phyloP scores from a whole-genome alignment of 2,888 invertebrate species.

The Hermaeophaga mercurialis region DNA sequence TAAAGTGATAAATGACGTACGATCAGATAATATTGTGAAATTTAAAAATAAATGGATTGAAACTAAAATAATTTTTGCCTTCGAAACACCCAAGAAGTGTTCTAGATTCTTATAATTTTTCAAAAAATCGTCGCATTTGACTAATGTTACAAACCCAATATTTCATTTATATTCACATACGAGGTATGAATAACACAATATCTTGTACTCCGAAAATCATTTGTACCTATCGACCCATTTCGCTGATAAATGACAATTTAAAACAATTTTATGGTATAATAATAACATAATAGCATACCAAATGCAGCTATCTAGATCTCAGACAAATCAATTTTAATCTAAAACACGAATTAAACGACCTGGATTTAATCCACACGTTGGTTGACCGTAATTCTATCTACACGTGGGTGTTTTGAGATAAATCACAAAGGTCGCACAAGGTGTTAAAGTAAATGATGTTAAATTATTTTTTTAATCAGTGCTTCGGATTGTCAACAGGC shows the following conservation, averaged over 20 bases:
- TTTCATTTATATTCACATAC: background rate
- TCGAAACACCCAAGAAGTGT: background rate
- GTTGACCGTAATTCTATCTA: slow-evolving; percentile 20
- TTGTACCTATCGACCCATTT: slow-evolving; percentile 27
- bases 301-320: slow-evolving; percentile 34
- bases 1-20: too few species aligned
- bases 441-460: slow-evolving; percentile 15
- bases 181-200: background rate
- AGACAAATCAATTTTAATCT: slow-evolving; percentile 34
- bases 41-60: too few species aligned
- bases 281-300: slow-evolving; percentile 28
- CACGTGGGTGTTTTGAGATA: slow-evolving; percentile 30
- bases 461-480: slow-evolving; percentile 17
- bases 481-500: background rate
- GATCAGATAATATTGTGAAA: too few species aligned
- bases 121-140: background rate
- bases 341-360: slow-evolving; percentile 38
- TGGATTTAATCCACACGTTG: slow-evolving; percentile 33
- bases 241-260: slow-evolving; percentile 23
- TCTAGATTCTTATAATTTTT: background rate
- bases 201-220: slow-evolving; percentile 10
- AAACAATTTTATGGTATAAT: slow-evolving; percentile 28
- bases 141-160: background rate
- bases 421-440: slow-evolving; percentile 26
- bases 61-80: too few species aligned